Base-by-base conservation (phyloP, 2,888 invertebrate genomes). In the Anoplius nigerrimus region DNA sequence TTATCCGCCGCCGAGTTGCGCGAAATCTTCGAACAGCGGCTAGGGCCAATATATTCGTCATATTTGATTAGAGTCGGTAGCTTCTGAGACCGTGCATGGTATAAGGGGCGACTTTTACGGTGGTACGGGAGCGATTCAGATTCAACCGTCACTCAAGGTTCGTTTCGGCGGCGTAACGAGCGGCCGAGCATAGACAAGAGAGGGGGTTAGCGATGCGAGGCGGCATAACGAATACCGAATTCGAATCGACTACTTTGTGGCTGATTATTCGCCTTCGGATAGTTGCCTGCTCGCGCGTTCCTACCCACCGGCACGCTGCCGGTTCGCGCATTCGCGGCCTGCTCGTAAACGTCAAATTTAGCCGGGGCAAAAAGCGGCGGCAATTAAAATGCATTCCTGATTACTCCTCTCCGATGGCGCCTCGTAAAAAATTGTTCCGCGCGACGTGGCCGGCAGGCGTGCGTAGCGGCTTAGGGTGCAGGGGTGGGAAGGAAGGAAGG, bases 301-400 rank as follows among this genome's bases (percentile, higher is more conserved):
- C 34, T n/a, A n/a, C n/a, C n/a, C n/a, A n/a, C n/a, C n/a, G n/a
- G n/a, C n/a, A n/a, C n/a, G n/a, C 13, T 56, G n/a, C 51, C 51
- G n/a, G n/a, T n/a, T 48, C 48, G 48, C 34, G 34, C 34, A 34
- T 8, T 15, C 22, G 22, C 15, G 22, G 1, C 0, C 22, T 57
- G 51, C 62, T 72, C 79, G 71, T 85, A 83, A 85, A 85, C 69
- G 79, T 81, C 80, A 79, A 80, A 80, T 77, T 80, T 80, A 71
- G 67, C 62, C 56, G 59, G 43, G 48, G 62, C 69, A 81, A 82
- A 82, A 81, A 75, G 64, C 18, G 63, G 56, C 66, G 76, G 84
- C 83, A 85, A 85, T 85, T 85, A 85, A 85, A 85, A 84, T 62
- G 74, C 79, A 64, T 72, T 70, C 56, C 84, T 85, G 84, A 85